Conservation (phyloP, 53 echinoderm and acorn worm genomes). For the Paracentrotus lividus region DNA sequence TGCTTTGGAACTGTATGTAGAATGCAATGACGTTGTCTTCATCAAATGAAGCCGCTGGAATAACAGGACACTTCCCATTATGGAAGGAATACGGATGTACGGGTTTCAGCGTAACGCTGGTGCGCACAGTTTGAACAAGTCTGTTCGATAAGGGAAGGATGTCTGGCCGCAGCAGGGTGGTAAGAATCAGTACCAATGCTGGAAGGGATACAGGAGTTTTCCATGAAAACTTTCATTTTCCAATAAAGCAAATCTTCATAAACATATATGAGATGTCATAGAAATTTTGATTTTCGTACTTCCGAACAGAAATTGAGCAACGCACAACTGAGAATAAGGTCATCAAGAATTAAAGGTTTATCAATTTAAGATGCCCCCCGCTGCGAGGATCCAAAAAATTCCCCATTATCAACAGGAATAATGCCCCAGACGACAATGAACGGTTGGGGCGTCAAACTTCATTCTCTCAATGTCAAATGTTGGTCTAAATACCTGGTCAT, state of each 20-base stretch:
- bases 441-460: not conserved
- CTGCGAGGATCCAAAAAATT: constrained; percentile 71
- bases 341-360: constrained; percentile 71
- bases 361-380: constrained; percentile 68
- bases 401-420: constrained; percentile 65
- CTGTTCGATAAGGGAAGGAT: constrained; percentile 73
- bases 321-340: constrained; percentile 79
- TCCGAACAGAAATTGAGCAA: constrained; percentile 78
- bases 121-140: constrained; percentile 76
- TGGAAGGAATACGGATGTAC: not conserved
- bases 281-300: constrained; percentile 76
- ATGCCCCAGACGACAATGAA: constrained; percentile 73
- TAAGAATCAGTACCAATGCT: constrained; percentile 13
- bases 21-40: constrained; percentile 33
- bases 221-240: constrained; percentile 71
- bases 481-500: constrained; percentile 71
- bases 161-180: constrained; percentile 79
- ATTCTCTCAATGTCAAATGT: constrained; percentile 69
- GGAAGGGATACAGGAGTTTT: constrained; percentile 66
- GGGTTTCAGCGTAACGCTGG: constrained; percentile 26
- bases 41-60: constrained; percentile 75
- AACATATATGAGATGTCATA: not conserved
- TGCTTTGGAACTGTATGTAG: constrained; percentile 62
- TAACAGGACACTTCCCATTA: not conserved
- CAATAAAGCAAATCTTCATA: constrained; percentile 79